These are phyloP conservation scores for Elachura formosa DNA, from an alignment of 2,113 vertebrate genomes.

Conservation along the genomic window DNA sequence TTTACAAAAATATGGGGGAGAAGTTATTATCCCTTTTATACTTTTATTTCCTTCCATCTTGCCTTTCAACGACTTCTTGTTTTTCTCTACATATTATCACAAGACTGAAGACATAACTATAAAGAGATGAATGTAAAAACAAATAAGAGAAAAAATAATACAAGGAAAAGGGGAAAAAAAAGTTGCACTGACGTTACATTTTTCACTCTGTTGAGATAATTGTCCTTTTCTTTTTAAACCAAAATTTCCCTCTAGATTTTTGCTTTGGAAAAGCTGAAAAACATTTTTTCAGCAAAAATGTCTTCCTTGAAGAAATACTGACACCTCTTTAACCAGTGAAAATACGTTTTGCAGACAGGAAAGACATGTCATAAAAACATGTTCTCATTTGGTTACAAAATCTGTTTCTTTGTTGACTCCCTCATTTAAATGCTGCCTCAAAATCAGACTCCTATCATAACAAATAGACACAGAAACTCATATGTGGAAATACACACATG, in stretches of 20 bases:
- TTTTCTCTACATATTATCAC: background rate
- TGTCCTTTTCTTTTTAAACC: background rate
- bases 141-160: background rate
- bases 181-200: background rate
- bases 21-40: background rate
- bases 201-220: background rate
- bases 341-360: conserved; percentile 40
- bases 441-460: conserved; percentile 48
- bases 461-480: conserved; percentile 38
- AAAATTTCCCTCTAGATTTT: background rate
- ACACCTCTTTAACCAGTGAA: conserved; percentile 46
- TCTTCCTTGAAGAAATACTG: background rate
- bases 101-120: background rate
- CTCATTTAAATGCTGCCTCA: conserved; percentile 49
- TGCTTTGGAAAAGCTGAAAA: background rate
- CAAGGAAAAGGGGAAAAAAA: background rate
- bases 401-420: conserved; percentile 51
- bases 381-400: conserved; percentile 58
- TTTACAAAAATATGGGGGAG: background rate
- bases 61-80: background rate
- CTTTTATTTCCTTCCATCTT: background rate
- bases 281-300: conserved; percentile 1
- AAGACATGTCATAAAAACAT: conserved; percentile 52
- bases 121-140: background rate
- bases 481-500: conserved; percentile 16